Conservation (phyloP, 2,797 vertebrate genomes). For the Sebastes matsubarae region DNA sequence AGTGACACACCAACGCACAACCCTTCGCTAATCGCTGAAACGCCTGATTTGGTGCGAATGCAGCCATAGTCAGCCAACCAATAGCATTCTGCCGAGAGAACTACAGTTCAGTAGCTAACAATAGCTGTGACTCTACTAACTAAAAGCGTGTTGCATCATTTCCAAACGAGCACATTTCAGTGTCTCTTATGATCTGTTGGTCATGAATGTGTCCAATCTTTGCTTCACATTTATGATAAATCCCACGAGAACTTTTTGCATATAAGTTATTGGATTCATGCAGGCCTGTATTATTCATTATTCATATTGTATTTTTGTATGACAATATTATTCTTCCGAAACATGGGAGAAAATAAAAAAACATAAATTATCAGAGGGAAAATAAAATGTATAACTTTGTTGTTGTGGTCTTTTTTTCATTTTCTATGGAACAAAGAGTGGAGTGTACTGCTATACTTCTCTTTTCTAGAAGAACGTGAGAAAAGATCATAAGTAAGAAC, state of each 20-base stretch:
- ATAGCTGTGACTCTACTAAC: background rate
- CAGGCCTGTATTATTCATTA: background rate
- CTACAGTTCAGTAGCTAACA: no score
- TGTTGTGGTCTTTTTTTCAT: constrained; percentile 81
- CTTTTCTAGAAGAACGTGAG: constrained; percentile 82
- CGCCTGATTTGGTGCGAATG: no score
- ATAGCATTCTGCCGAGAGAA: background rate
- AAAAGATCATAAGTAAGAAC: constrained; percentile 70
- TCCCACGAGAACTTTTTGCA: background rate
- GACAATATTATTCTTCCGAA: constrained; percentile 82
- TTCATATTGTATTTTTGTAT: constrained; percentile 92
- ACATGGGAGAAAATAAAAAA: constrained; percentile 82
- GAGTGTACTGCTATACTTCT: constrained; percentile 81
- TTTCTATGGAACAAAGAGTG: constrained; percentile 85
- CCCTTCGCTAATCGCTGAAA: no score
- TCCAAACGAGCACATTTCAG: background rate
- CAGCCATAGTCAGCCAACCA: background rate
- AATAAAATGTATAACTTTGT: constrained; percentile 80
- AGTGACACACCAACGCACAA: no score
- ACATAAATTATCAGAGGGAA: constrained; percentile 49
- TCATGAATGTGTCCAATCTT: background rate
- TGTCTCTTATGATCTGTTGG: background rate
- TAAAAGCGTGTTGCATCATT: background rate
- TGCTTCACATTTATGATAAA: background rate
- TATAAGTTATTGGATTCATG: background rate